Evolutionary conservation across 35 echinoderm and acorn worm genomes (phyloP).

Genomic region (Anneissia japonica): DNA sequence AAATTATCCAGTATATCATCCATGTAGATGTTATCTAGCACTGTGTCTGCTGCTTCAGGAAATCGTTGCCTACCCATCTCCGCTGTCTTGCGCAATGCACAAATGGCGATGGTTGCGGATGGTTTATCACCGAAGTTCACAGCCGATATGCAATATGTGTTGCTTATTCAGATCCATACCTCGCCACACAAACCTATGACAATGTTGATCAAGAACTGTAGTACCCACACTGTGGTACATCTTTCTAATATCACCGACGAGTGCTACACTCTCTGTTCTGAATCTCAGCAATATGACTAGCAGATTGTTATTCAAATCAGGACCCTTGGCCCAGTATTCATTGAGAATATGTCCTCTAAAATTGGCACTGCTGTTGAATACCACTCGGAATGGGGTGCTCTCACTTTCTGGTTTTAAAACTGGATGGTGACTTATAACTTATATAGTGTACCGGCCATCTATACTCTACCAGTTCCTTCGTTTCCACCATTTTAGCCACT

Average conservation of each 20-base stretch:
- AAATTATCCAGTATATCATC: no score
- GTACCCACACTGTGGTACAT: slow-evolving; percentile 22
- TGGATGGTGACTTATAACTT: no score
- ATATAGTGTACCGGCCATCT: no score
- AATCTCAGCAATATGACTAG: slow-evolving; percentile 2
- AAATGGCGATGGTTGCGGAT: no score
- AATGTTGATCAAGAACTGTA: slow-evolving; percentile 16
- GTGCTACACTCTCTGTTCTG: neutral
- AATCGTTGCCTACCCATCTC: no score
- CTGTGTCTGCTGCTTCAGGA: no score
- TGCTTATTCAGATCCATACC: neutral
- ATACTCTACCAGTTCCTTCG: no score
- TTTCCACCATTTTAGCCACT: neutral
- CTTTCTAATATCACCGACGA: slow-evolving; percentile 11
- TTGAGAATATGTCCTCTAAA: neutral
- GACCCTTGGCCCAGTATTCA: slow-evolving; percentile 18
- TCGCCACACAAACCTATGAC: slow-evolving; percentile 17
- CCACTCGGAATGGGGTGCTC: neutral
- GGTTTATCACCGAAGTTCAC: no score
- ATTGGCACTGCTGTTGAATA: slow-evolving; percentile 18
- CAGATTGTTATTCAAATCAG: slow-evolving; percentile 11
- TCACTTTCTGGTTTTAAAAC: slow-evolving; percentile 2
- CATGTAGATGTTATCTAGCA: no score
- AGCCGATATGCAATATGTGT: neutral
- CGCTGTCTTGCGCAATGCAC: no score